Percentiles rank a stretch among this genome's conserved stretches.
phyloP scores from a whole-genome alignment of 2,888 invertebrate genomes.

The Eupsilia transversa region DNA sequence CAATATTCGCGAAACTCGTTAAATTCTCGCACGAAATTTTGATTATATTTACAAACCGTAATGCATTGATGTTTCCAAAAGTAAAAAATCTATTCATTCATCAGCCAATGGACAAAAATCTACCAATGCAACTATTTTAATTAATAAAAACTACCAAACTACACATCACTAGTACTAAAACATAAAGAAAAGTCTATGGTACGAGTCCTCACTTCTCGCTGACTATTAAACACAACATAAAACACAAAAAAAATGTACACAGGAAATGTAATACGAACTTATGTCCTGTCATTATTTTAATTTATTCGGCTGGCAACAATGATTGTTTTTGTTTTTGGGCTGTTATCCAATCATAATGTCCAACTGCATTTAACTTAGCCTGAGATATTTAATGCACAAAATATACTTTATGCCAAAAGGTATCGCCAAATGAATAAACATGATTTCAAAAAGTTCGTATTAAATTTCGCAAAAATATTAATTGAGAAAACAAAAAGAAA shows the following conservation, averaged over 20 bases:
- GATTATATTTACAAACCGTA: slow-evolving; percentile 3
- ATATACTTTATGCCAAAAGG: no score
- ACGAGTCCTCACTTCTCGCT: slow-evolving; percentile 80
- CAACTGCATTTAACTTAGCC: no score
- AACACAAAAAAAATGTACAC: slow-evolving; percentile 68
- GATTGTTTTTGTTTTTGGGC: no score
- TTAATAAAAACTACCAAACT: slow-evolving; percentile 42
- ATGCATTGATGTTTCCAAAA: slow-evolving; percentile 6
- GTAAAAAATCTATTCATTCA: slow-evolving; percentile 44
- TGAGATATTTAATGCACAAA: no score
- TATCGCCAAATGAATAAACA: no score
- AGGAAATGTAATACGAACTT: slow-evolving; percentile 55
- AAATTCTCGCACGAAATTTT: neutral
- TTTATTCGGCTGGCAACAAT: neutral
- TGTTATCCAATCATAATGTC: no score
- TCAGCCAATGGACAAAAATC: slow-evolving; percentile 57
- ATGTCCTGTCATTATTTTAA: slow-evolving; percentile 6
- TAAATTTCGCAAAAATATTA: slow-evolving; percentile 56
- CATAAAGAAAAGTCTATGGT: slow-evolving; percentile 69
- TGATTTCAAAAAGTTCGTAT: slow-evolving; percentile 55
- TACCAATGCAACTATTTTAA: slow-evolving; percentile 54
- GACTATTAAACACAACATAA: slow-evolving; percentile 78
- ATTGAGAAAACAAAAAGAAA: slow-evolving; percentile 47
- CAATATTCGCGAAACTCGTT: neutral
- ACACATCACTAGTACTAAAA: slow-evolving; percentile 62